phyloP scores from a whole-genome alignment of 1,140 invertebrate species.

The Linepithema humile region DNA sequence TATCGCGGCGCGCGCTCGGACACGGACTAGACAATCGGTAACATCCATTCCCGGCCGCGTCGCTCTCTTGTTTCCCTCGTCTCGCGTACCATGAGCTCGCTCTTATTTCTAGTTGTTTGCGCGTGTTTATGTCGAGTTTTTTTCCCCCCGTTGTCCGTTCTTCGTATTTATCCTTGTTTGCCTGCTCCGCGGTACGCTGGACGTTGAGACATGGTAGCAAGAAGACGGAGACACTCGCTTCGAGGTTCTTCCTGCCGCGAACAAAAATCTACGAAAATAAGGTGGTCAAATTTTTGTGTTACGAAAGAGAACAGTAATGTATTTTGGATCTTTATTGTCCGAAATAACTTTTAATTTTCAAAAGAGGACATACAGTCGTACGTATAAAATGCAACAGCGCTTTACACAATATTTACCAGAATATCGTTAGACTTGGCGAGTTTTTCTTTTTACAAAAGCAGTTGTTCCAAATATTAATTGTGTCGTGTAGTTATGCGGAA shows the following conservation, averaged over 20 bases:
- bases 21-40: slow-evolving; percentile 68
- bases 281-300: neutral
- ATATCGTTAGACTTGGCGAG: too few relatives aligned
- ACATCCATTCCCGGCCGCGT: slow-evolving; percentile 57
- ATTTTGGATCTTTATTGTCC: neutral
- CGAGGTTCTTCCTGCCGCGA: neutral
- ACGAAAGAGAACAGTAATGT: neutral
- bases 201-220: slow-evolving; percentile 23
- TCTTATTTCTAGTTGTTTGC: slow-evolving; percentile 17
- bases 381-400: neutral
- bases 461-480: too few relatives aligned
- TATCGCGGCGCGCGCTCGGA: slow-evolving; percentile 52
- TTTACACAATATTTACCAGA: too few relatives aligned
- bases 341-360: neutral
- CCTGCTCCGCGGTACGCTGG: neutral
- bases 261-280: neutral
- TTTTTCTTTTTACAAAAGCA: too few relatives aligned
- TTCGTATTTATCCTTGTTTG: slow-evolving; percentile 35
- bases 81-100: neutral
- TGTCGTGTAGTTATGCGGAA: neutral
- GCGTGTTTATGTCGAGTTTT: slow-evolving; percentile 38
- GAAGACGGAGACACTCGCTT: neutral
- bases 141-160: neutral
- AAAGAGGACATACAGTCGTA: neutral
- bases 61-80: neutral